A percentile compares a stretch with the other conserved stretches of the same genome.
phyloP scores from a whole-genome alignment of 2,888 invertebrate species.

The Arctia plantaginis region DNA sequence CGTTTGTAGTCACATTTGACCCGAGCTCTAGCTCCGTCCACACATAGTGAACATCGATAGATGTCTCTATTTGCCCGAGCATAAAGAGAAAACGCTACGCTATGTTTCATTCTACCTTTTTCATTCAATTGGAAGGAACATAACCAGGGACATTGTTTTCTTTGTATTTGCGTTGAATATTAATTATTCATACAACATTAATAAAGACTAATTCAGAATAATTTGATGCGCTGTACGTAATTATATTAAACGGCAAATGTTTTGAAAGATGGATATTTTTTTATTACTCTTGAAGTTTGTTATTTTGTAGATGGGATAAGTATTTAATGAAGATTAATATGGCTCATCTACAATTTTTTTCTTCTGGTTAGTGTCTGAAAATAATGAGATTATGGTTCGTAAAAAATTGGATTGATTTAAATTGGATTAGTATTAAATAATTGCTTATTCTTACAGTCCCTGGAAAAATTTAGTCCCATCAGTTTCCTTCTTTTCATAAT shows the following conservation, averaged over 20 bases:
- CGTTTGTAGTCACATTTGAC: constrained; percentile 17
- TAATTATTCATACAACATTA: constrained; percentile 49
- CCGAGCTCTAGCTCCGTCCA: constrained; percentile 22
- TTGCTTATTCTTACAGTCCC: no score
- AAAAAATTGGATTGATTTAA: background rate
- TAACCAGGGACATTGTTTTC: constrained; percentile 49
- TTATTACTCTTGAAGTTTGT: constrained; percentile 14
- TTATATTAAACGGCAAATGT: constrained; percentile 31
- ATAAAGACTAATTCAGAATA: constrained; percentile 50
- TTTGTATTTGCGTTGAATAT: constrained; percentile 51
- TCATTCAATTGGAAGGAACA: constrained; percentile 55
- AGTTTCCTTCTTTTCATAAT: no score
- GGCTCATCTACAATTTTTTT: background rate
- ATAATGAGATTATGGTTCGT: background rate
- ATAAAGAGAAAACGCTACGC: constrained; percentile 51
- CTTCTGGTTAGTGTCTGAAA: background rate
- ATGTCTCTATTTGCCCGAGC: constrained; percentile 55
- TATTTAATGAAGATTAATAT: constrained; percentile 4
- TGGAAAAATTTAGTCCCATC: no score
- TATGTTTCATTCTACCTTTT: constrained; percentile 51
- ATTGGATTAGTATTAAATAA: no score
- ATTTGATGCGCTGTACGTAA: constrained; percentile 43
- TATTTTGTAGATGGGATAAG: constrained; percentile 20
- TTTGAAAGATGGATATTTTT: constrained; percentile 28
- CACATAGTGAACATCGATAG: constrained; percentile 46